These are phyloP conservation scores for Drosophila koepferae DNA, from an alignment of 2,888 invertebrate species.

Conservation along the genomic window DNA sequence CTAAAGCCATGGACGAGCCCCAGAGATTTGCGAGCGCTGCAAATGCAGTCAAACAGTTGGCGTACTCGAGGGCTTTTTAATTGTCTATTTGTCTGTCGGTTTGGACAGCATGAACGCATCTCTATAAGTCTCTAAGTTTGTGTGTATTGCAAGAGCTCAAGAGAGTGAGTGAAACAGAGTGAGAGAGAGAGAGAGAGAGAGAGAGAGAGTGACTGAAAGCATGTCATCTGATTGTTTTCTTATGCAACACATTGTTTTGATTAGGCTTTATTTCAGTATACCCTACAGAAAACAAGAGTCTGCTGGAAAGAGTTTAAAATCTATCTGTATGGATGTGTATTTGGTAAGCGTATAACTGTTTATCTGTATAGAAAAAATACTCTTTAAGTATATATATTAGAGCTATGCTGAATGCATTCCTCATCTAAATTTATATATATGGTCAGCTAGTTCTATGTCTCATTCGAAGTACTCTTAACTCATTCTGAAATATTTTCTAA, in stretches of 20 bases:
- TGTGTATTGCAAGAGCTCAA: not conserved
- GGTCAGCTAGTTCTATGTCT: too few relatives aligned
- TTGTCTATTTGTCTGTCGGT: conserved; percentile 66
- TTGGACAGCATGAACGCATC: conserved; percentile 6
- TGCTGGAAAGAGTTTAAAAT: not conserved
- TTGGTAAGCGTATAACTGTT: too few relatives aligned
- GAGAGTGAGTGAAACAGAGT: not conserved
- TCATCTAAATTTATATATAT: too few relatives aligned
- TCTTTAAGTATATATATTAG: too few relatives aligned
- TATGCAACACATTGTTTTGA: conserved; percentile 46
- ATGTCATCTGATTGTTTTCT: conserved; percentile 61
- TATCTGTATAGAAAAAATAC: too few relatives aligned
- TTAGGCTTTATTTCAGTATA: conserved; percentile 33
- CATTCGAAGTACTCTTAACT: not conserved
- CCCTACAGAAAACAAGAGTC: conserved; percentile 8
- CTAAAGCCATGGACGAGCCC: conserved; percentile 74
- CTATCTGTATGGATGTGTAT: too few relatives aligned
- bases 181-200: not conserved
- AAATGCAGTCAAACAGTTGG: conserved; percentile 71
- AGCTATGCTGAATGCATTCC: not conserved
- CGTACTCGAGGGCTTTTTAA: conserved; percentile 74
- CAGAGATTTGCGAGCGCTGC: conserved; percentile 61
- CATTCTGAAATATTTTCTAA: not conserved
- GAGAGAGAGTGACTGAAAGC: conserved; percentile 1
- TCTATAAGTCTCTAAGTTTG: conserved; percentile 12